A percentile compares a stretch with the other conserved stretches of the same genome.
phyloP scores from a whole-genome alignment of 1,140 invertebrate species.

The Bombus breviceps region DNA sequence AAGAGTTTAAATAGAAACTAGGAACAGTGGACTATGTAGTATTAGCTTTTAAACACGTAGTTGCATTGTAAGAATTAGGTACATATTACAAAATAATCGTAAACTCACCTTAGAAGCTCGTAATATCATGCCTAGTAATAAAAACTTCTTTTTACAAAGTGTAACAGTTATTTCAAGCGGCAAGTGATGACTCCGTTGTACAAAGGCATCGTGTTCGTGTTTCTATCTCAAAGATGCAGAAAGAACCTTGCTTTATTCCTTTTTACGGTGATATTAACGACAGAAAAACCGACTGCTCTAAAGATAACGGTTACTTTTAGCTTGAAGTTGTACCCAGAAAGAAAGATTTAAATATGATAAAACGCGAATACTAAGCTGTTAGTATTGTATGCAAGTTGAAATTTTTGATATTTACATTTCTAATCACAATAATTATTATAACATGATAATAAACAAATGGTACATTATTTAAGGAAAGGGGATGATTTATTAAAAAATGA shows the following conservation, averaged over 20 bases:
- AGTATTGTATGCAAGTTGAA: not conserved
- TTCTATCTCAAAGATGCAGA: slow-evolving; percentile 44
- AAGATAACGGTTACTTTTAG: slow-evolving; percentile 8
- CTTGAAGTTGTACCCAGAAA: not conserved
- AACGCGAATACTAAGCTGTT: not conserved
- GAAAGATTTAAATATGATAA: not conserved
- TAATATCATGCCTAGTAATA: slow-evolving; percentile 46
- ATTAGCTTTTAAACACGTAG: not conserved
- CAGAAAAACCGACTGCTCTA: slow-evolving; percentile 3
- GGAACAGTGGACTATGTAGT: too few relatives aligned
- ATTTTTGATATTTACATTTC: not conserved
- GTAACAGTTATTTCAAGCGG: slow-evolving; percentile 48
- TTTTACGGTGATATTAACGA: slow-evolving; percentile 43
- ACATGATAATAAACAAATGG: too few relatives aligned
- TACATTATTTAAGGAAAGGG: too few relatives aligned
- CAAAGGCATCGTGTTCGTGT: slow-evolving; percentile 16
- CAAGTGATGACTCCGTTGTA: not conserved
- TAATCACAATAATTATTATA: too few relatives aligned
- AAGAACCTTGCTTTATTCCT: slow-evolving; percentile 28
- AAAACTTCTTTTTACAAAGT: slow-evolving; percentile 54
- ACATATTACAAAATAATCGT: slow-evolving; percentile 56
- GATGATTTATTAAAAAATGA: too few relatives aligned
- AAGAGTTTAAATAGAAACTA: not conserved
- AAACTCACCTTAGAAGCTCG: slow-evolving; percentile 39
- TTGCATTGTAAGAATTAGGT: not conserved